A percentile compares a stretch with the other conserved stretches of the same genome.
phyloP scores from a whole-genome alignment of 2,888 invertebrate species.

The Xestoiulus laeticollis region DNA sequence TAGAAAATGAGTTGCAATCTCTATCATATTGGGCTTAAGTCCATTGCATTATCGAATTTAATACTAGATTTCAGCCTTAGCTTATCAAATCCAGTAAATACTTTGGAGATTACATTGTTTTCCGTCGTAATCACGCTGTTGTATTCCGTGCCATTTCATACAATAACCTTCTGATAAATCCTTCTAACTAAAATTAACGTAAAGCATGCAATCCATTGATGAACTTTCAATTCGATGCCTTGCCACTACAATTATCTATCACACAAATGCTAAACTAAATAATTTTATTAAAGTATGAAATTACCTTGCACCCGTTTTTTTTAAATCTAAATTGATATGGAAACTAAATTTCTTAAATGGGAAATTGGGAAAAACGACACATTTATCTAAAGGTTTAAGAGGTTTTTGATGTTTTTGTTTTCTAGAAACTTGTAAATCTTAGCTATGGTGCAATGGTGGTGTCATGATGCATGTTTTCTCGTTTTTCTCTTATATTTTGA shows the following conservation, averaged over 20 bases:
- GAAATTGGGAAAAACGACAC: background rate
- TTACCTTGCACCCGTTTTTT: constrained; percentile 3
- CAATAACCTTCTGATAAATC: background rate
- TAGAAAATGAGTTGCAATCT: background rate
- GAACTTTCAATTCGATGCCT: background rate
- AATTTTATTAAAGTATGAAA: background rate
- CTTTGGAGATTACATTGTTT: background rate
- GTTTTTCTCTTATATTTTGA: background rate
- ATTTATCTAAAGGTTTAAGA: background rate
- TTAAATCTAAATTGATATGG: background rate
- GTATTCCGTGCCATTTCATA: background rate
- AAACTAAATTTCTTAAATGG: background rate
- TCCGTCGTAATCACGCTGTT: background rate
- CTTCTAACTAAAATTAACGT: background rate
- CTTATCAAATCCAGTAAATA: background rate
- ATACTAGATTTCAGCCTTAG: background rate
- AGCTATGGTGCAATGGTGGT: constrained; percentile 35
- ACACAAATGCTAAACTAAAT: constrained; percentile 21
- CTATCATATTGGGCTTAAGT: background rate
- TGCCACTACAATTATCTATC: background rate
- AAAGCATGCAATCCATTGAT: background rate
- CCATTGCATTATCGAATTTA: background rate
- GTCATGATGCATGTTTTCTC: constrained; percentile 43
- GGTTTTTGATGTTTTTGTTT: background rate
- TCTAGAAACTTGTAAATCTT: background rate